Percentiles rank a stretch among this genome's conserved stretches.
Evolutionary conservation across 2,888 invertebrate species (phyloP).

Genomic region (Beris morrisii): DNA sequence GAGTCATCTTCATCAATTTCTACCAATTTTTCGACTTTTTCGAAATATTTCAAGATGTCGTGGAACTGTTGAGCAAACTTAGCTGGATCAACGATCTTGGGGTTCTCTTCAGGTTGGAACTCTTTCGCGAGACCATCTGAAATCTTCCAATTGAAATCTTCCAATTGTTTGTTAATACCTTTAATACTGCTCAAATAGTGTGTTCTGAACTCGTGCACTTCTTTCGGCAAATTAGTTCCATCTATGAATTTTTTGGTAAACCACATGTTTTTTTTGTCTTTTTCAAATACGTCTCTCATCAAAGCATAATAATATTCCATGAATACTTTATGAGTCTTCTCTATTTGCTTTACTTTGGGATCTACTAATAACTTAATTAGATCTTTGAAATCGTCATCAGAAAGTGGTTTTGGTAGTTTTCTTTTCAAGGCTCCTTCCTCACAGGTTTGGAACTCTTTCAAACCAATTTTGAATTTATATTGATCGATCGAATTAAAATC

Average conservation of each 20-base stretch:
- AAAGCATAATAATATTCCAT: neutral
- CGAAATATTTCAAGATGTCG: neutral
- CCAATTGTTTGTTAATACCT: slow-evolving; percentile 8
- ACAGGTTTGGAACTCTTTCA: too few relatives aligned
- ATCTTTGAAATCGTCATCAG: too few relatives aligned
- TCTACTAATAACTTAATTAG: neutral
- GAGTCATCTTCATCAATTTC: too few relatives aligned
- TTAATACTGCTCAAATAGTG: neutral
- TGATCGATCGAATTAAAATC: too few relatives aligned
- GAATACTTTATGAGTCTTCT: neutral
- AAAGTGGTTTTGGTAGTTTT: too few relatives aligned
- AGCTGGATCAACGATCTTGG: neutral
- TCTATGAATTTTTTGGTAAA: slow-evolving; percentile 8
- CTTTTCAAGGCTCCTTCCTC: too few relatives aligned
- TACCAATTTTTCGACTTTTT: too few relatives aligned
- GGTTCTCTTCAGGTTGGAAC: neutral
- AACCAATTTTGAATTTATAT: too few relatives aligned
- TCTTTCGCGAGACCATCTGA: neutral
- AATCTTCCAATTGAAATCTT: neutral
- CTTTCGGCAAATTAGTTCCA: neutral
- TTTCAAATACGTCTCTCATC: slow-evolving; percentile 1
- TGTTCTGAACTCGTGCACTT: neutral
- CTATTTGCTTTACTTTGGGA: too few relatives aligned
- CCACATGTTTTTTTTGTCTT: too few relatives aligned
- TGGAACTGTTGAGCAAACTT: slow-evolving; percentile 12